Conservation (phyloP, 2,113 vertebrate species). For the Solea solea region DNA sequence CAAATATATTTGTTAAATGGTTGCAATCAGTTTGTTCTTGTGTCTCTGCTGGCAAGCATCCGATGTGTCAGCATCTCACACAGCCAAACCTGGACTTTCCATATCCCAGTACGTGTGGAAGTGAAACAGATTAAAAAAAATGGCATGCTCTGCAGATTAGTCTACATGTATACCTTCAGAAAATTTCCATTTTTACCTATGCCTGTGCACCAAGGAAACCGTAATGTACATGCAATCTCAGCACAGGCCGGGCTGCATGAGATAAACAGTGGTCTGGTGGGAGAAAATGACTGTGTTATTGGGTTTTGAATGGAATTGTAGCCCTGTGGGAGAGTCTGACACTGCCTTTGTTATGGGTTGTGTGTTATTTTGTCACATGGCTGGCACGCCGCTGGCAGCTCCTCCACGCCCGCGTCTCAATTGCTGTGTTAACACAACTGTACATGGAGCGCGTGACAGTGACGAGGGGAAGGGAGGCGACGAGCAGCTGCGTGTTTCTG, state of each 20-base stretch:
- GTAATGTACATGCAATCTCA: constrained; percentile 9
- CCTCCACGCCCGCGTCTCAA: neutral
- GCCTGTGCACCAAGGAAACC: neutral
- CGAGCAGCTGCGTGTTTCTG: constrained; percentile 16
- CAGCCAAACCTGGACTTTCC: too few species aligned
- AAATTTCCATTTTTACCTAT: constrained; percentile 14
- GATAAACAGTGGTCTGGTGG: constrained; percentile 31
- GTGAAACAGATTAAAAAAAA: neutral
- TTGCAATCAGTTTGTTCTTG: too few species aligned
- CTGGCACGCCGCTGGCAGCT: constrained; percentile 6
- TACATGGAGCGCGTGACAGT: constrained; percentile 28
- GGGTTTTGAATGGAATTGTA: constrained; percentile 24
- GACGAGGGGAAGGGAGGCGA: constrained; percentile 10
- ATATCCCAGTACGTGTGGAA: neutral
- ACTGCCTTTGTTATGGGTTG: constrained; percentile 6
- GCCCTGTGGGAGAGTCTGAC: constrained; percentile 18
- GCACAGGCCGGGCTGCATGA: neutral
- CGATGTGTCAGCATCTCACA: too few species aligned
- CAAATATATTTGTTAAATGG: too few species aligned
- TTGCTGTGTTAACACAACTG: constrained; percentile 25
- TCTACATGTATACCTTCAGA: neutral
- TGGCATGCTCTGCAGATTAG: constrained; percentile 1
- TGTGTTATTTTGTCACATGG: constrained; percentile 5
- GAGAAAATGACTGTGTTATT: constrained; percentile 45
- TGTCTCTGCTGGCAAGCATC: too few species aligned